A percentile compares a stretch with the other conserved stretches of the same genome.
Evolutionary conservation across 2,113 vertebrate genomes (phyloP).

Genomic region (Romanogobio albipinnatus): DNA sequence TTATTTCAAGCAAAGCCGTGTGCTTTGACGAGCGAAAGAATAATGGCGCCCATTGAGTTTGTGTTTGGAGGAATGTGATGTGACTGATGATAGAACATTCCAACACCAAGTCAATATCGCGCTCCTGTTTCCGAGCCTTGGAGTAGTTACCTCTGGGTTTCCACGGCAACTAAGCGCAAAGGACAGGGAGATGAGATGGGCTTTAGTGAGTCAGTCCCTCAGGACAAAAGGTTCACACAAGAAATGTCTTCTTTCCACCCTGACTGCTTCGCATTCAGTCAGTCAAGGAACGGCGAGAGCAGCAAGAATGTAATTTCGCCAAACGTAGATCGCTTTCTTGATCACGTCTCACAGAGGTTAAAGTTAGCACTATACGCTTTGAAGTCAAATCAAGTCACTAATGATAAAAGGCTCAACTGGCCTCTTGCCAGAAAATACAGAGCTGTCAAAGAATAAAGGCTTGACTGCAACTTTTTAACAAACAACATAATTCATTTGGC

Average conservation of each 20-base stretch:
- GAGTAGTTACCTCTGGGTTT: slow-evolving; percentile 76
- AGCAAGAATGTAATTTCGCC: neutral
- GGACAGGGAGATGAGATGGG: slow-evolving; percentile 70
- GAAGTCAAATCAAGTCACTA: slow-evolving; percentile 10
- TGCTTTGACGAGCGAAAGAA: slow-evolving; percentile 13
- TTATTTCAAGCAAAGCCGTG: slow-evolving; percentile 4
- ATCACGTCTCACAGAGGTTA: neutral
- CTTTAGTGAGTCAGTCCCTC: slow-evolving; percentile 55
- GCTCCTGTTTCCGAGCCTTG: slow-evolving; percentile 50
- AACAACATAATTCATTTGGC: slow-evolving; percentile 45
- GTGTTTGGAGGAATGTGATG: slow-evolving; percentile 32
- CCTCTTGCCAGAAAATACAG: slow-evolving; percentile 3
- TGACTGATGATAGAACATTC: slow-evolving; percentile 52
- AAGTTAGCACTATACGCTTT: neutral
- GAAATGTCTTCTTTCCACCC: slow-evolving; percentile 50
- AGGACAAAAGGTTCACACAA: slow-evolving; percentile 41
- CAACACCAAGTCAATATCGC: slow-evolving; percentile 55
- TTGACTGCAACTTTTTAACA: slow-evolving; percentile 13
- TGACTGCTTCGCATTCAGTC: slow-evolving; percentile 41
- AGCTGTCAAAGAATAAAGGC: slow-evolving; percentile 35
- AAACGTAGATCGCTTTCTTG: neutral
- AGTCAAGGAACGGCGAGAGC: neutral
- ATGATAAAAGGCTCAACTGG: neutral
- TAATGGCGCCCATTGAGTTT: slow-evolving; percentile 31
- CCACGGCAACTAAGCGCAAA: slow-evolving; percentile 76